Conservation (phyloP, 2,797 vertebrate species). For the Coracias cyanogaster region DNA sequence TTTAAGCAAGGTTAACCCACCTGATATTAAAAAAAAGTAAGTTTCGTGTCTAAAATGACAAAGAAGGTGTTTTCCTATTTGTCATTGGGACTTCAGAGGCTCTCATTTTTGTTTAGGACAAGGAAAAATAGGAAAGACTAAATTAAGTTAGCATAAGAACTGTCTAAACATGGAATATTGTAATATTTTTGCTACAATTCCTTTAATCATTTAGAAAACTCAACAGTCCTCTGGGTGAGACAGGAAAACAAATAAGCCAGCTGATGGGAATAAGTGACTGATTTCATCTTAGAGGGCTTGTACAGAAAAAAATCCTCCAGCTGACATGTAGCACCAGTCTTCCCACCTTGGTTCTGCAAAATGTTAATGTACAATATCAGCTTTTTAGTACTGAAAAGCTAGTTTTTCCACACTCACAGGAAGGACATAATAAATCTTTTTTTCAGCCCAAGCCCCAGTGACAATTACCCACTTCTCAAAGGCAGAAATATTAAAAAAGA, state of each 20-base stretch:
- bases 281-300: neutral
- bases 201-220: neutral
- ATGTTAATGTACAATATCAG: neutral
- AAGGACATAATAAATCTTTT: neutral
- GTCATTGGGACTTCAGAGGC: neutral
- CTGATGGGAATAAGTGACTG: neutral
- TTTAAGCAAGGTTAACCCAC: slow-evolving; percentile 66
- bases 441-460: neutral
- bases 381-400: neutral
- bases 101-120: neutral
- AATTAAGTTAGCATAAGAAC: neutral
- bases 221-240: neutral
- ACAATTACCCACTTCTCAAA: neutral
- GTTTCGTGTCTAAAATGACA: neutral
- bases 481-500: neutral
- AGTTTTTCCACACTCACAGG: neutral
- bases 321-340: fast-evolving
- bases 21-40: neutral
- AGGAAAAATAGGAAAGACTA: neutral
- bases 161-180: neutral
- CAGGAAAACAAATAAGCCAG: neutral
- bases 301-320: neutral
- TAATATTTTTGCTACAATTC: neutral
- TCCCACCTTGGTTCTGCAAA: neutral
- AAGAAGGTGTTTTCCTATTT: neutral